phyloP scores from a whole-genome alignment of 2,888 invertebrate species.

The Actias luna region DNA sequence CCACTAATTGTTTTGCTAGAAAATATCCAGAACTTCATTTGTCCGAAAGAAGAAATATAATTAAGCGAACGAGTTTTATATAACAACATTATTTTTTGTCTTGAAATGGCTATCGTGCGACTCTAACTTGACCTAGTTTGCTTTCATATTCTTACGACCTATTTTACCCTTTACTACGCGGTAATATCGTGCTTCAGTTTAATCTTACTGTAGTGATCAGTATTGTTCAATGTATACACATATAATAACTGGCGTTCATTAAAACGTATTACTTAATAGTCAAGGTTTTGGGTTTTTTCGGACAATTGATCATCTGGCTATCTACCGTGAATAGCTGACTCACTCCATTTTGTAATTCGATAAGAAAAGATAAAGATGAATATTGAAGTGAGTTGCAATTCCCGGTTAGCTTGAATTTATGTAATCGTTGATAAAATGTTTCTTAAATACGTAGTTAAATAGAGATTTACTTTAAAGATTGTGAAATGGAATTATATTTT shows the following conservation, averaged over 20 bases:
- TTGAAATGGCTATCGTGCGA: constrained; percentile 52
- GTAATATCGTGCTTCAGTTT: constrained; percentile 50
- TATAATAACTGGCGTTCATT: constrained; percentile 25
- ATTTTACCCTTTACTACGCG: constrained; percentile 55
- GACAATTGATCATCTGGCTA: constrained; percentile 73
- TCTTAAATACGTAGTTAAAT: background rate
- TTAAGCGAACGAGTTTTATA: constrained; percentile 24
- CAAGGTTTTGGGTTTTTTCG: constrained; percentile 45
- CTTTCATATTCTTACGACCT: constrained; percentile 58
- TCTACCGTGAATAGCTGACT: constrained; percentile 44
- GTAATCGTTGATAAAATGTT: background rate
- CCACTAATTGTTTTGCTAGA: constrained; percentile 65
- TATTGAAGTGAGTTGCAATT: constrained; percentile 39
- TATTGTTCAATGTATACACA: constrained; percentile 31
- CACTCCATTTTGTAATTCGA: constrained; percentile 26
- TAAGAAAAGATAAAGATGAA: constrained; percentile 17
- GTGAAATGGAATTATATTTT: background rate
- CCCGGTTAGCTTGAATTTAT: constrained; percentile 33
- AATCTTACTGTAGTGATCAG: constrained; percentile 51
- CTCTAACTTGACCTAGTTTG: constrained; percentile 67
- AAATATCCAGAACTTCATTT: constrained; percentile 70
- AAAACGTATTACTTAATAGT: constrained; percentile 27
- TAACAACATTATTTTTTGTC: constrained; percentile 35
- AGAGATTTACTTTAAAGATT: background rate
- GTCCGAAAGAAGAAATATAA: constrained; percentile 59